Conservation (phyloP, 2,888 invertebrate species). For the Ormyrus labotus region DNA sequence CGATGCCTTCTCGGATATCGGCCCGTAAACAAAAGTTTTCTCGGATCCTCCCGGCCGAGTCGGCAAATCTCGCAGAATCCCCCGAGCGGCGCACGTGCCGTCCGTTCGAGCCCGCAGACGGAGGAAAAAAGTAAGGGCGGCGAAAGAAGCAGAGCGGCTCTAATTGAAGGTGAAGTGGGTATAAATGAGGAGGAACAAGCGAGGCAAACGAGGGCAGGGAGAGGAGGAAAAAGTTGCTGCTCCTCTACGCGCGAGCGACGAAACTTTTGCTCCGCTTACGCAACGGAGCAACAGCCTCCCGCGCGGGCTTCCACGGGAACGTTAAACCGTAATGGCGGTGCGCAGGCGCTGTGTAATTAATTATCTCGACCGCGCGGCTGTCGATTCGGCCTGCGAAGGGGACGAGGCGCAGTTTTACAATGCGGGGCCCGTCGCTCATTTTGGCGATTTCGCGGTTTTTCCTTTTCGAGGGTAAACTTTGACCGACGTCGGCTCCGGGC, state of each 20-base stretch:
- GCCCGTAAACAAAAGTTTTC: too few relatives aligned
- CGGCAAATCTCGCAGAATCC: background rate
- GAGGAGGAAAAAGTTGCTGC: background rate
- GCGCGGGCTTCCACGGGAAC: background rate
- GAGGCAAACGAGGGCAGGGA: conserved; percentile 33
- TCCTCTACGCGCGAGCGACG: too few relatives aligned
- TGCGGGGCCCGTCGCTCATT: conserved; percentile 21
- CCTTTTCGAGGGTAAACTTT: background rate
- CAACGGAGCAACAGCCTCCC: too few relatives aligned
- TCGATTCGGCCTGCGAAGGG: background rate
- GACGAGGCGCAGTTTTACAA: background rate
- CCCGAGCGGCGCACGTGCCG: too few relatives aligned
- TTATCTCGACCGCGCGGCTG: conserved; percentile 10
- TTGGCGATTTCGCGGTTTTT: conserved; percentile 31
- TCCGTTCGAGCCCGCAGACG: too few relatives aligned
- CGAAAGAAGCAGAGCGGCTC: conserved; percentile 13
- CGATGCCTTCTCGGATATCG: too few relatives aligned
- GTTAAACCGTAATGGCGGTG: background rate
- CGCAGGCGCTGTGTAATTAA: conserved; percentile 35
- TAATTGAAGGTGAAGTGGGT: conserved; percentile 53
- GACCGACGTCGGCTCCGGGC: conserved; percentile 4
- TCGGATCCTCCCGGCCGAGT: too few relatives aligned
- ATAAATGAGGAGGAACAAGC: conserved; percentile 49
- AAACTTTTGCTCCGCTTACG: too few relatives aligned
- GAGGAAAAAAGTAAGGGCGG: background rate